Percentiles rank a stretch among this genome's conserved stretches.
phyloP scores from a whole-genome alignment of 2,888 invertebrate genomes.

The Drosophila eohydei region DNA sequence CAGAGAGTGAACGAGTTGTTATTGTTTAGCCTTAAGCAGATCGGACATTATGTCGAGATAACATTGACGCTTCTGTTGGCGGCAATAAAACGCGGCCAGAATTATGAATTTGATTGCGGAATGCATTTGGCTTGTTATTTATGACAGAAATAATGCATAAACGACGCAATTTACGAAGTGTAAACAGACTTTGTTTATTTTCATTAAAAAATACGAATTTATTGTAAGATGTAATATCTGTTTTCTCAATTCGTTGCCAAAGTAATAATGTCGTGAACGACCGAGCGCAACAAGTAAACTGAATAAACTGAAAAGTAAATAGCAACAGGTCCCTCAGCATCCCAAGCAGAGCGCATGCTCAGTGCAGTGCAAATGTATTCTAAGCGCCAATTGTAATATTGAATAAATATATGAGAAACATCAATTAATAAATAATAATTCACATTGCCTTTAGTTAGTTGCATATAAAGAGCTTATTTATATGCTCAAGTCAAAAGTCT shows the following conservation, averaged over 20 bases:
- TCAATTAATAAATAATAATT: background rate
- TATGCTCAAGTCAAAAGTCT: background rate
- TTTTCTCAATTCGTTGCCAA: conserved; percentile 14
- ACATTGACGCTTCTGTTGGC: conserved; percentile 14
- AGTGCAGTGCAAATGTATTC: conserved; percentile 25
- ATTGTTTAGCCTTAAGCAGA: conserved; percentile 24
- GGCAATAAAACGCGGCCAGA: conserved; percentile 27
- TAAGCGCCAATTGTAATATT: background rate
- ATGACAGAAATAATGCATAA: conserved; percentile 8
- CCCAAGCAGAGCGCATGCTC: conserved; percentile 86
- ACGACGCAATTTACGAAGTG: conserved; percentile 22
- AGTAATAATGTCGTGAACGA: conserved; percentile 44
- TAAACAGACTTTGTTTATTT: conserved; percentile 38
- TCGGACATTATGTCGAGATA: conserved; percentile 21
- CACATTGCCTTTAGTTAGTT: background rate
- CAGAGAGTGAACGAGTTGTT: conserved; percentile 1
- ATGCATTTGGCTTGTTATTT: conserved; percentile 22
- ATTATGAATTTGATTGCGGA: conserved; percentile 30
- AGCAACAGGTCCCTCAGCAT: conserved; percentile 86
- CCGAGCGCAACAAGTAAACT: conserved; percentile 60
- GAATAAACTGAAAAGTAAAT: conserved; percentile 41
- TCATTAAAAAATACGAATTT: conserved; percentile 2
- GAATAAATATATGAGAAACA: too few species aligned
- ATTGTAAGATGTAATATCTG: conserved; percentile 7
- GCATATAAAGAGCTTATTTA: background rate